Conservation (phyloP, 2,113 vertebrate species). For the Stercorarius parasiticus region DNA sequence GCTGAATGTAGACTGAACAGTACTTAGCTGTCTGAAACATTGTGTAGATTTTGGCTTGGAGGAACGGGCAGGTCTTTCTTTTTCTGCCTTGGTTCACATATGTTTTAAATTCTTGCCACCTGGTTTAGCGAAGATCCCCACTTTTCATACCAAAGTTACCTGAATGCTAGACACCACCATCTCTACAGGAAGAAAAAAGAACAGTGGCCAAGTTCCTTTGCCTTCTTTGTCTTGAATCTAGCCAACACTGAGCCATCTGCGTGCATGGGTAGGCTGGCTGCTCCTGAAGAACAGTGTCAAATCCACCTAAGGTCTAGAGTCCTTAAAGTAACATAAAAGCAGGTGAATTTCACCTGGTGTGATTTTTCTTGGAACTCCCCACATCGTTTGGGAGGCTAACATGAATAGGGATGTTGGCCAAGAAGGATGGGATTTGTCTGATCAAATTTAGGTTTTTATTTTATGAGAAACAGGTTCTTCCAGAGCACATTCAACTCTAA, state of each 20-base stretch:
- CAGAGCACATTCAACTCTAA: background rate
- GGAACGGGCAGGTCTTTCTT: background rate
- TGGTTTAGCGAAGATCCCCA: background rate
- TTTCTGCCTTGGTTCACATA: background rate
- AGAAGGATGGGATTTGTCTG: background rate
- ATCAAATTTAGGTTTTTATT: background rate
- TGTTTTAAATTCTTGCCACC: background rate
- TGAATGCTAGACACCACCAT: background rate
- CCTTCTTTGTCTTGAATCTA: background rate
- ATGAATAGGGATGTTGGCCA: background rate
- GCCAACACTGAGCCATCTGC: background rate
- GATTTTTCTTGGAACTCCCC: background rate
- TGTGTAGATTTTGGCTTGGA: background rate
- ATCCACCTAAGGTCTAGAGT: background rate
- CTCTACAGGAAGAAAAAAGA: background rate
- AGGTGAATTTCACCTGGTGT: background rate
- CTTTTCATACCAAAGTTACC: background rate
- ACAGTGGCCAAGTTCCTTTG: background rate
- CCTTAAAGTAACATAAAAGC: background rate
- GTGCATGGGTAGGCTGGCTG: background rate
- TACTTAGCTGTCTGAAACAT: background rate
- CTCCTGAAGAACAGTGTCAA: background rate
- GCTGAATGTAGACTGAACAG: background rate
- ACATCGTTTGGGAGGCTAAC: background rate
- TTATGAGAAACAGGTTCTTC: background rate